Base-by-base conservation (phyloP, 2,797 vertebrate genomes). In the Tadarida brasiliensis region DNA sequence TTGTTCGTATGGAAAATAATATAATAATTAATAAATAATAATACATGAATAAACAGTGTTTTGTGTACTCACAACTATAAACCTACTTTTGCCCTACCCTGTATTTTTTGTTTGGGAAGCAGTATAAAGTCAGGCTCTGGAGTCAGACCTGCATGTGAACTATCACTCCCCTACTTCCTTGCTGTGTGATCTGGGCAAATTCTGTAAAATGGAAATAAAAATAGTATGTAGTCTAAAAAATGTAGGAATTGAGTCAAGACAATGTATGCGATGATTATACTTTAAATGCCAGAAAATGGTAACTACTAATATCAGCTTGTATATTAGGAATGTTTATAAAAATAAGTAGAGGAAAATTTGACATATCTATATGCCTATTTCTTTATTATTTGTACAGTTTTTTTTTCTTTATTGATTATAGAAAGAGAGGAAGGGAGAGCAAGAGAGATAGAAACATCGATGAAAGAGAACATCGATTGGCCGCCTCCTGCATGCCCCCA, bases 151-250 rank as follows among this genome's bases (percentile, higher is more conserved):
- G 20, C 14, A 5, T 68, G 11, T 94, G 49, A 77, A 92, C 93
- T 81, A 67, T 81, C 54, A 94, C 22, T 77, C 20, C 19, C 47
- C 28, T 89, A 26, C 47, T 73, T 90, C 26, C 51, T 90, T 80
- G 17, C 49, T 92, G 56, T 82, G 49, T 91, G 47, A 86, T 92
- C 63, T 94, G 59, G 61, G 63, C 8, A 91, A 90, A 92, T 87
- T 82, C 61, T 88, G 33, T 86, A 63, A 94, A 93, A 56, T 49
- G 67, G 15, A 16, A 11, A 59, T 67, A 81, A 80, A 93, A 96
- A 83, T 68, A 73, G 56, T 12, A 4, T 16, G 8, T 20, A 74
- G n/a, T 90, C 39, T 93, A 44, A 93, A 93, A 68, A 90, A 73
- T n/a, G 54, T 33, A 57, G 30, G 33, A 86, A 73, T 51, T 33